Evolutionary conservation across 2,888 invertebrate genomes (phyloP), one percentile per base, ranked within the genome.

Genomic region (Acleris literana): DNA sequence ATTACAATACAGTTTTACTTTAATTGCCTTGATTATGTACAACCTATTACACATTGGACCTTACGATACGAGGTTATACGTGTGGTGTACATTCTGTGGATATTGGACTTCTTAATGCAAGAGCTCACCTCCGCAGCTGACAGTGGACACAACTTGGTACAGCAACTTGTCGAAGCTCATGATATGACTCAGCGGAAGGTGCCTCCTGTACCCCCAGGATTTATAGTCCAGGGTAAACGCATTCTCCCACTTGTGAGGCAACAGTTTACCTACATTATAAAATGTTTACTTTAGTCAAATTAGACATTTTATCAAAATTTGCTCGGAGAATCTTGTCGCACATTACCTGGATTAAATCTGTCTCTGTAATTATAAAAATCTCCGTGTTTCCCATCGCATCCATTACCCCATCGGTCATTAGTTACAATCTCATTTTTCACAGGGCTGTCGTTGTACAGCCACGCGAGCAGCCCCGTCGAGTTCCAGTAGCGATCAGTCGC

Each of bases 381-480:
- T 2, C 99, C 99, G 86, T 99, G 99, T 71, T 95, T 93, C 70
- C 99, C 98, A 3, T 94, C 88, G 3, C 94, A 95, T 6, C 94
- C 95, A 6, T 87, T 92, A 0, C 99, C 99, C 99, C 99, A 99
- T 73, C 99, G 94, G 86, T 99, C 99, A 84, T 99, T 99, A 0
- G 96, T 96, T 0, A 99, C 98, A 0, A 99, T 94, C 4, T 95
- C 95, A 72, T 98, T 95, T 77, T 95, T 96, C 0, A 99, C 97
- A 0, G 97, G 97, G 80, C 98, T 98, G 0, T 97, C 96, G 78
- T 97, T 98, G 78, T 97, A 99, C n/a, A 98, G 87, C 98, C 98
- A 98, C 0, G 98, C 95, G 2, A 99, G 88, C 77, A 99, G 96
- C 63, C 97, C 95, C 53, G 95, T 95, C 0, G 97, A 95, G 71